Evolutionary conservation across 2,888 invertebrate species (phyloP), one percentile per base, ranked within the genome.

Genomic region (Minunthozetes semirufus): DNA sequence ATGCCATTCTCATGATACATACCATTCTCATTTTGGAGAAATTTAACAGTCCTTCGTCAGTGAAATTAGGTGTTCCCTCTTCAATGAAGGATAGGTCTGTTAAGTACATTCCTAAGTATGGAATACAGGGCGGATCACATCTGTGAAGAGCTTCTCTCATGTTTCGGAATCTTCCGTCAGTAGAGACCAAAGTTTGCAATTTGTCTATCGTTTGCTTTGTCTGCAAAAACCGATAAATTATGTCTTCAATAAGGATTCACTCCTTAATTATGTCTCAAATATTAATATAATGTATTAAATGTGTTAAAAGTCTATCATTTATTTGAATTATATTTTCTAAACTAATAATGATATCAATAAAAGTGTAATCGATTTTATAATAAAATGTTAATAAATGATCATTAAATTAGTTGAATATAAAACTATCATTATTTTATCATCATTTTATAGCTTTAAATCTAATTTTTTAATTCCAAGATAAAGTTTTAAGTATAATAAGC

Each of bases 21-120:
- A 93, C 93, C 94, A 94, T 94, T 85, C 94, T 86, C 93, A 94
- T 93, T 84, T 94, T 94, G 8, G 94, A 93, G 84, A 94, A 94
- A 82, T 94, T 94, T 63, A 94, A 86, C 19, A 94, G 87, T 73
- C 90, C 89, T 78, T 94, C 93, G 2, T 92, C 91, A 0, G 93
- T 93, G 82, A 91, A 90, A 82, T 93, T 93, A 0, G 93, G 90
- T 3, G 93, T 93, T 42, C 94, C 93, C 84, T 94, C 94, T 83
- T 94, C 94, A 75, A 94, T 93, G 83, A 94, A 94, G 4, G 93
- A 92, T 71, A 94, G 85, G 83, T 94, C 94, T 9, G 93, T 92
- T 33, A 94, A 84, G 82, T 94, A 94, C 87, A 94, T 89, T 61
- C 94, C 94, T 78, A 92, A 84, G 81, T 92, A 92, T 0, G 92